Percentiles rank a stretch among this genome's conserved stretches.
These are phyloP conservation scores for Stomorhina lunata DNA, from an alignment of 2,888 invertebrate species.

Conservation along the genomic window DNA sequence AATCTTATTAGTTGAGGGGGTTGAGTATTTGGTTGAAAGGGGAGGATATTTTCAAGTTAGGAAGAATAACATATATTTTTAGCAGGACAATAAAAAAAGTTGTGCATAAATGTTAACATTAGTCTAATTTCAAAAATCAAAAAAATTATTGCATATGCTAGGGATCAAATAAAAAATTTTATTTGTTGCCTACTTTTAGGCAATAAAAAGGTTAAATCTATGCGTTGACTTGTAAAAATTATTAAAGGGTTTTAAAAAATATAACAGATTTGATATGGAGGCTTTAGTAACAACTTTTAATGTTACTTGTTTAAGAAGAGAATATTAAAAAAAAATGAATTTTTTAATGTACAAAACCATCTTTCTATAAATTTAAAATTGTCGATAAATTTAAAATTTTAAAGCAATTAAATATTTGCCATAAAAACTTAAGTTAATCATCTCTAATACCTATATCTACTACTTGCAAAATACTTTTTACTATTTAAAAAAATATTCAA, in stretches of 20 bases:
- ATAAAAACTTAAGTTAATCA: too few relatives aligned
- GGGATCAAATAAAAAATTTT: background rate
- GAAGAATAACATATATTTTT: background rate
- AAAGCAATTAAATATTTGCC: too few relatives aligned
- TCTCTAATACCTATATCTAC: too few relatives aligned
- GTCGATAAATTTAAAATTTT: too few relatives aligned
- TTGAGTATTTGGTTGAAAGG: background rate
- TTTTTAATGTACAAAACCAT: too few relatives aligned
- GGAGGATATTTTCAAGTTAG: background rate
- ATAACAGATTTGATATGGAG: too few relatives aligned
- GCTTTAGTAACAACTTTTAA: too few relatives aligned
- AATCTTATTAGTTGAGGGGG: constrained; percentile 25
- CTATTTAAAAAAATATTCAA: background rate
- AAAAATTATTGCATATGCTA: constrained; percentile 7
- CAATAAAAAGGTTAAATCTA: background rate
- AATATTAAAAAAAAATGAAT: too few relatives aligned
- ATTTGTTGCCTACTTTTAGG: background rate
- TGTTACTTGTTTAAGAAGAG: too few relatives aligned
- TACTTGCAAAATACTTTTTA: background rate
- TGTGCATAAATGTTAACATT: background rate
- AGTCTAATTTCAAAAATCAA: background rate
- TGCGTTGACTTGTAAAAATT: background rate
- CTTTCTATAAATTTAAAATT: too few relatives aligned
- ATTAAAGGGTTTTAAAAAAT: too few relatives aligned
- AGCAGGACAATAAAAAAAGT: background rate